A percentile compares a stretch with the other conserved stretches of the same genome.
phyloP scores from a whole-genome alignment of 64 coral and sea anemone genomes.

The Pocillopora damicornis region DNA sequence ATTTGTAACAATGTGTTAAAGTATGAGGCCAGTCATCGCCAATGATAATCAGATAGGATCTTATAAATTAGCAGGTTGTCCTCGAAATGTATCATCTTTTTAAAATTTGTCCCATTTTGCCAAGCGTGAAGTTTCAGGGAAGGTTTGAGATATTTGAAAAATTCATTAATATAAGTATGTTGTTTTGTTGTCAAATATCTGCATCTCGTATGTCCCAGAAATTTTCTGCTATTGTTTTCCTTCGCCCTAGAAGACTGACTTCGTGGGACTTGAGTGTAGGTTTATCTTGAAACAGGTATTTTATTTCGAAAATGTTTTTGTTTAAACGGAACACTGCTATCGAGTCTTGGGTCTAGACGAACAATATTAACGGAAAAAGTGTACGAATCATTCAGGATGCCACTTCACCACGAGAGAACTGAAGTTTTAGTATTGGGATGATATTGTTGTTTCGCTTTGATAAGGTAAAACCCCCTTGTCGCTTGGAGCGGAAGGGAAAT shows the following conservation, averaged over 20 bases:
- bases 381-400: slow-evolving; percentile 9
- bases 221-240: background rate
- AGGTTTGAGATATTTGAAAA: background rate
- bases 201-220: background rate
- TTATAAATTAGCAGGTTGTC: too few species aligned
- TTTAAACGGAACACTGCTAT: slow-evolving; percentile 15
- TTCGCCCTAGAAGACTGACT: background rate
- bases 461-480: slow-evolving; percentile 11
- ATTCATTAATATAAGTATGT: background rate
- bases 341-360: slow-evolving; percentile 8
- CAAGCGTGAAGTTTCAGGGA: background rate
- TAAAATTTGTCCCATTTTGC: background rate
- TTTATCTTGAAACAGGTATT: background rate
- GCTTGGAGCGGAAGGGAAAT: background rate
- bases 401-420: background rate
- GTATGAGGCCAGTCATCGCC: background rate
- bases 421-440: background rate
- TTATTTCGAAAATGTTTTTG: background rate
- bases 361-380: slow-evolving; percentile 37
- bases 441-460: background rate
- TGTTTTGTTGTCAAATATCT: background rate
- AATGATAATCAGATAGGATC: background rate
- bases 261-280: background rate
- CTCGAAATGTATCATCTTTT: background rate
- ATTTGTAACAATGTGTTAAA: background rate